phyloP scores from a whole-genome alignment of 37 sponge, comb jelly and placozoan genomes.

The Crambe crambe region DNA sequence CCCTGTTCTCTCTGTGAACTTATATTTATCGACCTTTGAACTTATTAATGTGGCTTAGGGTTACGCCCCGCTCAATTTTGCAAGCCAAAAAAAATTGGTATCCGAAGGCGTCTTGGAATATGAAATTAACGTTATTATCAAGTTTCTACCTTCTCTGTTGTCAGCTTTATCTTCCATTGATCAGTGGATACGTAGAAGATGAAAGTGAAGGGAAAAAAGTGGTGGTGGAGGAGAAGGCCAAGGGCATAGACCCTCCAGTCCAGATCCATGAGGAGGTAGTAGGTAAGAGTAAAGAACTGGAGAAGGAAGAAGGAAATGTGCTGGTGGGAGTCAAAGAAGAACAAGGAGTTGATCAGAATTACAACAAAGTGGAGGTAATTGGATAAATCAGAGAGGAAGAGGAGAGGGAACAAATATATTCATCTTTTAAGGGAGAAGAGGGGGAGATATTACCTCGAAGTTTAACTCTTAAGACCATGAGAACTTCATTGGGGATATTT shows the following conservation, averaged over 20 bases:
- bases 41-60: too few relatives aligned
- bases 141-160: not conserved
- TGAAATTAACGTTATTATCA: too few relatives aligned
- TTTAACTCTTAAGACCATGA: too few relatives aligned
- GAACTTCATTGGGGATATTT: too few relatives aligned
- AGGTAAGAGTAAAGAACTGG: too few relatives aligned
- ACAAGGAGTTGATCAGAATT: not conserved
- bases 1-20: too few relatives aligned
- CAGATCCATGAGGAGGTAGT: not conserved
- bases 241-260: not conserved
- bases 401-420: not conserved
- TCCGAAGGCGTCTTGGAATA: too few relatives aligned
- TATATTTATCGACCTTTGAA: too few relatives aligned
- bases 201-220: not conserved
- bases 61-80: not conserved
- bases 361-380: not conserved
- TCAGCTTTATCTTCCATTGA: not conserved
- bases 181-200: not conserved
- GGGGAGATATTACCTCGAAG: too few relatives aligned
- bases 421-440: too few relatives aligned
- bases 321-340: not conserved
- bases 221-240: not conserved
- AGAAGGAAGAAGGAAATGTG: not conserved
- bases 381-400: not conserved
- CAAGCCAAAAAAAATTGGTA: not conserved